phyloP scores from a whole-genome alignment of 2,888 invertebrate species.

The Chelonus formosanus region DNA sequence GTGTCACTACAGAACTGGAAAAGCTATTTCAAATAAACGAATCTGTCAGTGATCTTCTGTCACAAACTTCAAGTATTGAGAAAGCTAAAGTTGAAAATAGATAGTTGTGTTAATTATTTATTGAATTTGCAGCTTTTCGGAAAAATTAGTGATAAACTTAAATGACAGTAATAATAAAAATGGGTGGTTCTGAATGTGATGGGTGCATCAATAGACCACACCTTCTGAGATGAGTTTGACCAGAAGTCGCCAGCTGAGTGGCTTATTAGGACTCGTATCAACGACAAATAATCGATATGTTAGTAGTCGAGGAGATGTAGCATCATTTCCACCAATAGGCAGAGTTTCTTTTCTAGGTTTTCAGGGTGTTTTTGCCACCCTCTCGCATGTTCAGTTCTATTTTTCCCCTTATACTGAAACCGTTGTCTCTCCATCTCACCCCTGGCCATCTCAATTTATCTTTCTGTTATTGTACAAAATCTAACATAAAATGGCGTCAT shows the following conservation, averaged over 20 bases:
- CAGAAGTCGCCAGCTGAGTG: slow-evolving; percentile 29
- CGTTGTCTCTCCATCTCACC: slow-evolving; percentile 4
- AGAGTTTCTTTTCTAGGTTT: slow-evolving; percentile 38
- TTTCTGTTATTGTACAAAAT: slow-evolving; percentile 10
- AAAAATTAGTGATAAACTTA: not conserved
- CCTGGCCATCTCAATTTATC: slow-evolving; percentile 6
- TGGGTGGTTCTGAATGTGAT: slow-evolving; percentile 34
- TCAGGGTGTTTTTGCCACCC: slow-evolving; percentile 46
- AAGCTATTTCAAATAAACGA: too few relatives aligned
- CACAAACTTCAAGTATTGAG: too few relatives aligned
- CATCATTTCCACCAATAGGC: slow-evolving; percentile 51
- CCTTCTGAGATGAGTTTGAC: slow-evolving; percentile 39
- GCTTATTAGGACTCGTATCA: slow-evolving; percentile 45
- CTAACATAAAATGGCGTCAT: slow-evolving; percentile 14
- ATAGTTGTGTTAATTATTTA: too few relatives aligned
- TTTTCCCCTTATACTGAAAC: slow-evolving; percentile 27
- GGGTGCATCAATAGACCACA: slow-evolving; percentile 44
- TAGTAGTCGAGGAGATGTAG: slow-evolving; percentile 21
- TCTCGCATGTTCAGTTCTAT: slow-evolving; percentile 30
- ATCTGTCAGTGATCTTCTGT: too few relatives aligned
- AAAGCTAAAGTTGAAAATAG: too few relatives aligned
- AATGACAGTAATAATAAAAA: slow-evolving; percentile 21
- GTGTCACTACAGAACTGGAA: too few relatives aligned
- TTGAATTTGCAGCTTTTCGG: too few relatives aligned
- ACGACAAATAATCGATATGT: slow-evolving; percentile 53